Percentiles rank a stretch among this genome's conserved stretches.
phyloP scores from a whole-genome alignment of 2,888 invertebrate genomes.

The Pediacus dermestoides region DNA sequence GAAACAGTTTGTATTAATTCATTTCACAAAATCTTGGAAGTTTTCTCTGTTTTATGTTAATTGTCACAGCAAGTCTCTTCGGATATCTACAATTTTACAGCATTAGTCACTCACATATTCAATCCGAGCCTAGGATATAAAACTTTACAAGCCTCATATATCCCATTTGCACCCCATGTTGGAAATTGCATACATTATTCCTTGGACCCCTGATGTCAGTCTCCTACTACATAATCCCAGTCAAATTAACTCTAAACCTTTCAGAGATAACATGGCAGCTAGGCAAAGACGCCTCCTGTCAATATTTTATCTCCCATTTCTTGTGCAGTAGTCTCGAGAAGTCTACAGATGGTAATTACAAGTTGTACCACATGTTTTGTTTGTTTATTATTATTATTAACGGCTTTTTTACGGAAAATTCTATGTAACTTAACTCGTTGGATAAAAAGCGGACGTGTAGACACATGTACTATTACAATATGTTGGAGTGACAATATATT shows the following conservation, averaged over 20 bases:
- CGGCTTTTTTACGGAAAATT: constrained; percentile 26
- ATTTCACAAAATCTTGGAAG: too few relatives aligned
- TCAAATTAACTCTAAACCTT: constrained; percentile 8
- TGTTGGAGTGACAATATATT: constrained; percentile 5
- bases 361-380: too few relatives aligned
- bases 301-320: too few relatives aligned
- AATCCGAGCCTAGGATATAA: too few relatives aligned
- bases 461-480: constrained; percentile 23
- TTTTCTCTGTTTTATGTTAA: too few relatives aligned
- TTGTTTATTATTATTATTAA: constrained; percentile 32
- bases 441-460: too few relatives aligned
- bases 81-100: too few relatives aligned
- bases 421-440: constrained; percentile 20
- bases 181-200: constrained; percentile 8
- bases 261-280: constrained; percentile 2
- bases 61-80: too few relatives aligned
- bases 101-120: too few relatives aligned
- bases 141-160: constrained; percentile 8
- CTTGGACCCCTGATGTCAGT: constrained; percentile 4
- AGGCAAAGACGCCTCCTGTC: too few relatives aligned
- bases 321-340: too few relatives aligned
- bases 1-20: constrained; percentile 2
- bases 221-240: constrained; percentile 5
- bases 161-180: constrained; percentile 5
- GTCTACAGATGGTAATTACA: too few relatives aligned